Evolutionary conservation across 2,797 vertebrate genomes (phyloP).

Genomic region (Lindbergichthys nudifrons): DNA sequence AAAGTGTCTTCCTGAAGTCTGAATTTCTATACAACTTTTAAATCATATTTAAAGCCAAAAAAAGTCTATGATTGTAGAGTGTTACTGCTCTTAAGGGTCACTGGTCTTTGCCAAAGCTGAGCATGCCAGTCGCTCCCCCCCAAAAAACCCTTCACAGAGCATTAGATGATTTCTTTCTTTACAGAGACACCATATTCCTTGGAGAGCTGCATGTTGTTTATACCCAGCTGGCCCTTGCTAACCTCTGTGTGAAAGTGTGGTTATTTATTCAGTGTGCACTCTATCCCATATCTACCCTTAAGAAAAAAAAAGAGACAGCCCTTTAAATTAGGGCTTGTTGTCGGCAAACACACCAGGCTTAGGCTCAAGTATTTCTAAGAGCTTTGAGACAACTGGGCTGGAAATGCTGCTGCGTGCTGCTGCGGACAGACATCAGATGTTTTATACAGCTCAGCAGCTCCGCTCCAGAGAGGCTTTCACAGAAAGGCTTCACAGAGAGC

Average conservation of each 20-base stretch:
- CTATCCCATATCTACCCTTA: conserved; percentile 60
- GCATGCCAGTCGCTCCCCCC: neutral
- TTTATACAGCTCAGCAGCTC: conserved; percentile 72
- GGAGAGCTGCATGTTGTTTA: conserved; percentile 56
- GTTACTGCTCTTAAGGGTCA: conserved; percentile 1
- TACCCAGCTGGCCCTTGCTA: conserved; percentile 59
- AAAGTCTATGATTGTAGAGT: conserved; percentile 11
- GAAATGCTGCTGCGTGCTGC: conserved; percentile 60
- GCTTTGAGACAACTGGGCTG: conserved; percentile 67
- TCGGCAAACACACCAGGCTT: conserved; percentile 60
- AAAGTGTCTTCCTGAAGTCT: conserved; percentile 21
- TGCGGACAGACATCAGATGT: conserved; percentile 69
- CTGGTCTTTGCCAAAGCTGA: conserved; percentile 30
- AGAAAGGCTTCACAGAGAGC: conserved; percentile 52
- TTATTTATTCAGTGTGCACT: conserved; percentile 76
- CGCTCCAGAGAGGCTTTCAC: conserved; percentile 59
- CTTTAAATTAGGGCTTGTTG: conserved; percentile 77
- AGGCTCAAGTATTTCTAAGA: conserved; percentile 70
- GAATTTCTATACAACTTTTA: conserved; percentile 24
- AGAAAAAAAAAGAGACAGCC: conserved; percentile 50
- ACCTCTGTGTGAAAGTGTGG: conserved; percentile 68
- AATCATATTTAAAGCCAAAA: conserved; percentile 1
- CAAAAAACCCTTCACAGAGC: conserved; percentile 27
- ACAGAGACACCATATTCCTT: conserved; percentile 53
- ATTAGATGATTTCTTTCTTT: conserved; percentile 63